A percentile compares a stretch with the other conserved stretches of the same genome.
Evolutionary conservation across 2,888 invertebrate species (phyloP).

Genomic region (Diploptera punctata): DNA sequence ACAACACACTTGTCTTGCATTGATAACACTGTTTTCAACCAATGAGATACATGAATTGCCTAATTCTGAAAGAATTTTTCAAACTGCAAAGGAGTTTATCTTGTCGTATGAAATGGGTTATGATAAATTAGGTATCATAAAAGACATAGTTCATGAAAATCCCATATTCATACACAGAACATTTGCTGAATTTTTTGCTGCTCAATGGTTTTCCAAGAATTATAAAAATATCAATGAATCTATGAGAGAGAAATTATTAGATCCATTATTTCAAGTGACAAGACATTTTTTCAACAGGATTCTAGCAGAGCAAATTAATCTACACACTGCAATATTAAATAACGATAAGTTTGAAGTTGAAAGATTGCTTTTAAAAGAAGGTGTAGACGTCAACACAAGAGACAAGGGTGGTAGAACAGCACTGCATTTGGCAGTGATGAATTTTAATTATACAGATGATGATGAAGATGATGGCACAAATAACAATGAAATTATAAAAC

Average conservation of each 20-base stretch:
- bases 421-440: conserved; percentile 14
- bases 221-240: not conserved
- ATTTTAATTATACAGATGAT: no score
- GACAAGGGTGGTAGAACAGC: conserved; percentile 19
- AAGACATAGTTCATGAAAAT: conserved; percentile 10
- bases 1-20: no score
- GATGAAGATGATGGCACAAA: not conserved
- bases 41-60: not conserved
- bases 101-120: conserved; percentile 2
- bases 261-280: conserved; percentile 14
- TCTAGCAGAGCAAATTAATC: conserved; percentile 7
- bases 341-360: not conserved
- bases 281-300: conserved; percentile 31
- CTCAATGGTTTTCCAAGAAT: conserved; percentile 28
- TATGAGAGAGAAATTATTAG: conserved; percentile 21
- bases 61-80: not conserved
- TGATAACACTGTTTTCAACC: no score
- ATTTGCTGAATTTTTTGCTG: conserved; percentile 38
- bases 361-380: no score
- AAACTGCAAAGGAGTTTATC: not conserved
- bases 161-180: conserved; percentile 35
- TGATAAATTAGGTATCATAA: conserved; percentile 34
- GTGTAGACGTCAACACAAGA: not conserved
- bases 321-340: conserved; percentile 28
- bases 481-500: not conserved